Conservation (phyloP, 2,113 vertebrate species). For the Oriolus oriolus region DNA sequence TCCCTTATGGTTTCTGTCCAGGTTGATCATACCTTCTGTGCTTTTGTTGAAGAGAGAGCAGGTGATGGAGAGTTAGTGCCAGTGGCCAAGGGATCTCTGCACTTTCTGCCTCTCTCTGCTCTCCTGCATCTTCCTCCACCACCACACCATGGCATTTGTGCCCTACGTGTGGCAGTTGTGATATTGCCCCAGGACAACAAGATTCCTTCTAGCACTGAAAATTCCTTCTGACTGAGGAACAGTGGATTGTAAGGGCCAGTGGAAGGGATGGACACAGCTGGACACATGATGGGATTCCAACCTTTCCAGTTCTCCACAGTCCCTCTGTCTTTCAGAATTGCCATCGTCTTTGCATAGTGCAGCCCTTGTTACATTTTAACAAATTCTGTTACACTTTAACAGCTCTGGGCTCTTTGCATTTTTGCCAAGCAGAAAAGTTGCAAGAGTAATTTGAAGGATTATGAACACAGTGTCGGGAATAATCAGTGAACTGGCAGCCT, state of each 20-base stretch:
- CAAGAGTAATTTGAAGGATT: not conserved
- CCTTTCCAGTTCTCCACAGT: rapidly evolving
- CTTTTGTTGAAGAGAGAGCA: not conserved
- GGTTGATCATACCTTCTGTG: not conserved
- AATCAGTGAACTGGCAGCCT: not conserved
- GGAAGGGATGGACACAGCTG: not conserved
- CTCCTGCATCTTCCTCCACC: not conserved
- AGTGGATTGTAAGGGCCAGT: not conserved
- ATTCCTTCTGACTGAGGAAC: not conserved
- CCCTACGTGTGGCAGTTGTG: not conserved
- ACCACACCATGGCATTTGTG: not conserved
- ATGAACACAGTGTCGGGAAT: not conserved
- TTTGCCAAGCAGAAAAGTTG: not conserved
- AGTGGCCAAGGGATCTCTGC: not conserved
- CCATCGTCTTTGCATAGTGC: rapidly evolving
- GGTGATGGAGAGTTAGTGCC: not conserved
- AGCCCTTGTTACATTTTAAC: not conserved
- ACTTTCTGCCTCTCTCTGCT: rapidly evolving
- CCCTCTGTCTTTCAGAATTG: not conserved
- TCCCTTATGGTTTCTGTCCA: not conserved
- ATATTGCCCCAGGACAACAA: not conserved
- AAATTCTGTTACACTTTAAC: not conserved
- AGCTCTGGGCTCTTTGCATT: not conserved
- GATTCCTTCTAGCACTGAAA: not conserved
- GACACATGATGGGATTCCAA: not conserved